A percentile compares a stretch with the other conserved stretches of the same genome.
phyloP scores from a whole-genome alignment of 2,113 vertebrate genomes.

The Platichthys flesus region DNA sequence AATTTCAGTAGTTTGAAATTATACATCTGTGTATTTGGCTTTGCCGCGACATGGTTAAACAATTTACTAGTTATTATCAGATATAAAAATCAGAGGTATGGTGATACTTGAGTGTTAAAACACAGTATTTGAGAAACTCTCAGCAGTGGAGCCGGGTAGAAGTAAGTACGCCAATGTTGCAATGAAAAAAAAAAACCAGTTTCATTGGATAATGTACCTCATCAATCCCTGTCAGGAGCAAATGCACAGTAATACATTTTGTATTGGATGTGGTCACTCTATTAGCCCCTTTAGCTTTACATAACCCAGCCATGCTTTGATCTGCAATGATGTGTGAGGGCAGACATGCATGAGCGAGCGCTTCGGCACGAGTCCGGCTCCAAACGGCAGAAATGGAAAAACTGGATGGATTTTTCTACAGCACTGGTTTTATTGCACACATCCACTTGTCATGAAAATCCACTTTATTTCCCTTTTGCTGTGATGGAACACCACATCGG shows the following conservation, averaged over 20 bases:
- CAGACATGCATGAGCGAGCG: constrained; percentile 64
- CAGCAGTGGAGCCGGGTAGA: neutral
- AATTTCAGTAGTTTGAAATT: neutral
- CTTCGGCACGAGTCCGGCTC: constrained; percentile 35
- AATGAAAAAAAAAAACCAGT: constrained; percentile 43
- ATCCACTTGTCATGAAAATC: constrained; percentile 14
- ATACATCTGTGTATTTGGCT: too few relatives aligned
- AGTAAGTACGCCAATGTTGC: constrained; percentile 32
- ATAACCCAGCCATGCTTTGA: constrained; percentile 73
- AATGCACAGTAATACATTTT: constrained; percentile 77
- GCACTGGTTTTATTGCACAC: constrained; percentile 29
- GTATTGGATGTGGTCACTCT: constrained; percentile 78
- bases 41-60: neutral
- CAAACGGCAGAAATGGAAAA: constrained; percentile 40
- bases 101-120: too few relatives aligned
- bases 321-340: constrained; percentile 67
- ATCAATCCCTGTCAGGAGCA: constrained; percentile 75
- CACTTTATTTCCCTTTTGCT: constrained; percentile 19
- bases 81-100: neutral
- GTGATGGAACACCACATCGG: neutral
- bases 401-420: constrained; percentile 37
- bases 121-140: neutral
- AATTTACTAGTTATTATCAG: neutral
- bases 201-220: constrained; percentile 69
- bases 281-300: constrained; percentile 79